These are phyloP conservation scores for Strix aluco DNA, from an alignment of 2,113 vertebrate species.

Conservation along the genomic window DNA sequence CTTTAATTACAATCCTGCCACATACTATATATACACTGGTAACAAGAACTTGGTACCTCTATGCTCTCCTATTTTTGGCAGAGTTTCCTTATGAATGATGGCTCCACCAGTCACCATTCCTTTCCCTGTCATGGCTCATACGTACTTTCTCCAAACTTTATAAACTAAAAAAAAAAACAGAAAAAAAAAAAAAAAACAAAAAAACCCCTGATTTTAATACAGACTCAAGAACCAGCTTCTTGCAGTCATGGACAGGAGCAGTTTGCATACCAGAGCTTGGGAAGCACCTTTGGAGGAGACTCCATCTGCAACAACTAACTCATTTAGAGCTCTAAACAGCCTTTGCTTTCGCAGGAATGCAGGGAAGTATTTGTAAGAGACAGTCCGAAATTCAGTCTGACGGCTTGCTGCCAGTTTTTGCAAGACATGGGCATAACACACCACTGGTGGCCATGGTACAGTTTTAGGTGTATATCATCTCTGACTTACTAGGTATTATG, in stretches of 20 bases:
- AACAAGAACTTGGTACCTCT: neutral
- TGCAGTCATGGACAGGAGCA: neutral
- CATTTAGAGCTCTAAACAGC: neutral
- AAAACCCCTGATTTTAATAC: neutral
- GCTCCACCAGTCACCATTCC: neutral
- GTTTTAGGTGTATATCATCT: neutral
- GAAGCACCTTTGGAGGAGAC: neutral
- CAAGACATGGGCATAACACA: fast-evolving
- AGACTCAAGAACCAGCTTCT: neutral
- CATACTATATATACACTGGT: fast-evolving
- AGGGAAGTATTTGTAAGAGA: neutral
- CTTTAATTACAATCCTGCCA: neutral
- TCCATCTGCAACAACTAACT: neutral
- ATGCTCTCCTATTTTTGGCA: neutral
- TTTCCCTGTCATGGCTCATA: neutral
- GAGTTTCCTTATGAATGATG: neutral
- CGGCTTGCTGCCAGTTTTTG: neutral
- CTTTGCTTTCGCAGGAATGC: neutral
- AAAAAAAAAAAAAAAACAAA: too few species aligned
- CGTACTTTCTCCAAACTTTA: neutral
- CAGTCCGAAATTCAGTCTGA: neutral
- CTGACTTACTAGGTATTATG: neutral
- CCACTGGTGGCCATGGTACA: neutral
- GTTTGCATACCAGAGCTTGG: neutral
- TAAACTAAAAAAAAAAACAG: neutral